Evolutionary conservation across 1,140 invertebrate genomes (phyloP), one percentile per base, ranked within the genome.

Genomic region (Drosophila funebris): DNA sequence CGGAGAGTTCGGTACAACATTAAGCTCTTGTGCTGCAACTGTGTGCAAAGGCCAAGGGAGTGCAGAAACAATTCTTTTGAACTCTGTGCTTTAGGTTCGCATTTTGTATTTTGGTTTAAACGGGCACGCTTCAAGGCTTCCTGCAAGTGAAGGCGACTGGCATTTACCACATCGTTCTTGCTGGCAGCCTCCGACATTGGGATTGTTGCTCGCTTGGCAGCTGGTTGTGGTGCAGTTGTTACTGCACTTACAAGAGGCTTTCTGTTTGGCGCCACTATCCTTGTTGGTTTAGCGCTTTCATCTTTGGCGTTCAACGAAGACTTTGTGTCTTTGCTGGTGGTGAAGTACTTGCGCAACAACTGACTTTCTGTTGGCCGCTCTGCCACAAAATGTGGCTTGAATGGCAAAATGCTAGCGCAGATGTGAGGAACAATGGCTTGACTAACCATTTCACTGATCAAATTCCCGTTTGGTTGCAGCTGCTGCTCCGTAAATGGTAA

Each of bases 71-170:
- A 9, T 27, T 85, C 70, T 31, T 87, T 81, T 0, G 43, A 18
- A n/a, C 4, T 41, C 5, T 61, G 36, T 2, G 16, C 4, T 29
- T 66, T 39, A 4, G 50, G 31, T 6, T 58, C 70, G 44, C 53
- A n/a, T 9, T 11, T 29, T 48, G 48, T n/a, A 20, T 50, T 48
- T 44, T 78, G 58, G 8, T n/a, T 58, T 2, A 52, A 71, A 7
- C 71, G 83, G 0, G 82, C 83, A 5, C 77, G 44, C 11, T 76
- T 63, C 1, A 85, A 54, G 13, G 63, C 74, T n/a, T 70, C 74
- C 14, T 85, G 70, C 48, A 87, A 69, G 14, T 87, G 66, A 3
- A 76, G 57, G 2, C 82, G 83, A 22, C 83, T 87, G 4, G 46
- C 72, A 24, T 44, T 68, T 0, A 87, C 60, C 39, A 20, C 78